These are phyloP conservation scores for Drosophila mimetica DNA, from an alignment of 2,888 invertebrate genomes.

Conservation along the genomic window DNA sequence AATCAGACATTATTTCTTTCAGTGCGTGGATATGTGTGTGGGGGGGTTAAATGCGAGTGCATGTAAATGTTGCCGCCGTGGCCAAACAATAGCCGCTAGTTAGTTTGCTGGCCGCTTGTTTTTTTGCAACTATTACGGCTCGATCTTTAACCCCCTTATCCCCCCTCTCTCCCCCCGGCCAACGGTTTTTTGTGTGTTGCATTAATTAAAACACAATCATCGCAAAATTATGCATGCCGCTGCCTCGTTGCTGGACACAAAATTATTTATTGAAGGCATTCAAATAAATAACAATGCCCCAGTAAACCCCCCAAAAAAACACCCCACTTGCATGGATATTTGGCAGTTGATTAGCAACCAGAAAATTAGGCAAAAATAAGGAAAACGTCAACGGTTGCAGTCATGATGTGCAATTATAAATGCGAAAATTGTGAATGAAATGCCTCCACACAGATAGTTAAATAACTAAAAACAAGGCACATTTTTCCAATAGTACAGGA, in stretches of 20 bases:
- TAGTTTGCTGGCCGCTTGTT: slow-evolving; percentile 61
- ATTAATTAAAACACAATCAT: slow-evolving; percentile 74
- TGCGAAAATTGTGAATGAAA: not conserved
- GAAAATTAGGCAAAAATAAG: slow-evolving; percentile 1
- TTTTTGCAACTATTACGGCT: slow-evolving; percentile 35
- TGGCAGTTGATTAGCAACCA: slow-evolving; percentile 57
- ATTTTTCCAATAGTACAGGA: too few species aligned
- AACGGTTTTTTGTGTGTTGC: slow-evolving; percentile 42
- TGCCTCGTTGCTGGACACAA: slow-evolving; percentile 49
- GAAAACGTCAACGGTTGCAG: not conserved
- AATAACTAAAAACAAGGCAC: not conserved
- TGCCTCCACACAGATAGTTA: not conserved
- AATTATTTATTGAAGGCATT: slow-evolving; percentile 63
- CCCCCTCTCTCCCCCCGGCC: not conserved
- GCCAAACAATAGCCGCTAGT: slow-evolving; percentile 71
- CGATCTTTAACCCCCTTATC: slow-evolving; percentile 10
- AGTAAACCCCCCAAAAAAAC: not conserved
- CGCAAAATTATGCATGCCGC: slow-evolving; percentile 66
- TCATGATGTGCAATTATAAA: not conserved
- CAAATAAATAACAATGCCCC: slow-evolving; percentile 34
- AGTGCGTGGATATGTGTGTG: slow-evolving; percentile 4
- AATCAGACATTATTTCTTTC: too few species aligned
- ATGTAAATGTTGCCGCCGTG: slow-evolving; percentile 60
- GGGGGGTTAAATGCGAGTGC: slow-evolving; percentile 25
- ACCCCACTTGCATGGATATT: slow-evolving; percentile 41